These are phyloP conservation scores for Scytalopus superciliaris DNA, from an alignment of 2,113 vertebrate species.

Conservation along the genomic window DNA sequence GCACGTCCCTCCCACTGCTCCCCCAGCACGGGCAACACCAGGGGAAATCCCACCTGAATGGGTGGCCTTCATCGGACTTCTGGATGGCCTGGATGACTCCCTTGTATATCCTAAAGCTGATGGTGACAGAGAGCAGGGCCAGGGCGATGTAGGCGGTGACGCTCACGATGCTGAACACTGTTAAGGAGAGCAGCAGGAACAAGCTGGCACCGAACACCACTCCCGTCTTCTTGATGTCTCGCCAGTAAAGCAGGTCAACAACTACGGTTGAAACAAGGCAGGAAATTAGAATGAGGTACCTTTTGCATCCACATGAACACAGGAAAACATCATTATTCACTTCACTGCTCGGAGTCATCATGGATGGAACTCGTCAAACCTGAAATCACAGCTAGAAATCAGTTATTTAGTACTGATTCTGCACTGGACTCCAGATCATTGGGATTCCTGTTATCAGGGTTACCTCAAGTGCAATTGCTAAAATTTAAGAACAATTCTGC, in stretches of 20 bases:
- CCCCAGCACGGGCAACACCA: no score
- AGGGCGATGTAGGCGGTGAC: slow-evolving; percentile 92
- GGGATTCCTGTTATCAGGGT: not conserved
- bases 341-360: not conserved
- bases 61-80: slow-evolving; percentile 96
- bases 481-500: slow-evolving; percentile 1
- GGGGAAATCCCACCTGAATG: slow-evolving; percentile 87
- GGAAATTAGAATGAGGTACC: slow-evolving; percentile 49
- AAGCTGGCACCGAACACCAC: slow-evolving; percentile 91
- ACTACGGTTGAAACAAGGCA: slow-evolving; percentile 74
- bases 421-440: not conserved
- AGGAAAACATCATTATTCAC: not conserved
- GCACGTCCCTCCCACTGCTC: not conserved
- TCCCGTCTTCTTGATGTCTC: slow-evolving; percentile 92
- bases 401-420: not conserved
- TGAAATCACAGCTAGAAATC: not conserved
- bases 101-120: slow-evolving; percentile 98
- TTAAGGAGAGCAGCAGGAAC: slow-evolving; percentile 93
- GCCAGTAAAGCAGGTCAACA: slow-evolving; percentile 98
- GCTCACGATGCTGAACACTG: slow-evolving; percentile 95
- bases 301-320: not conserved
- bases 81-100: slow-evolving; percentile 97
- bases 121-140: slow-evolving; percentile 91
- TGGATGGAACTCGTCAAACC: not conserved
- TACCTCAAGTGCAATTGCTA: not conserved